Conservation (phyloP, 2,113 vertebrate species). For the Paramisgurnus dabryanus region DNA sequence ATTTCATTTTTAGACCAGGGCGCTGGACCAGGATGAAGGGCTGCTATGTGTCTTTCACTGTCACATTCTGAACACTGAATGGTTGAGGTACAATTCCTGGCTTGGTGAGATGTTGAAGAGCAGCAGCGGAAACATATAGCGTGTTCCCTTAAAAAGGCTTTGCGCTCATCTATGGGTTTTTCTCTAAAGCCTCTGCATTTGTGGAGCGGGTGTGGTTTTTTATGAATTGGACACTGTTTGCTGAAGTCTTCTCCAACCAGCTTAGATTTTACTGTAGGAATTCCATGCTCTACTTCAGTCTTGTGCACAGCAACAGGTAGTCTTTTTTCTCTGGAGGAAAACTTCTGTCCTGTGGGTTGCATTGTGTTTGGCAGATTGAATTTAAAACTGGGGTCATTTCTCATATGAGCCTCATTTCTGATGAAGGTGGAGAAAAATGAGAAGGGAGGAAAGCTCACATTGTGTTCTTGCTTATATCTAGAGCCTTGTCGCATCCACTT, state of each 20-base stretch:
- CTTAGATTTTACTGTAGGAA: not conserved
- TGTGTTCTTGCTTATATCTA: not conserved
- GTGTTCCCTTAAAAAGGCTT: not conserved
- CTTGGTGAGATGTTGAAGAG: not conserved
- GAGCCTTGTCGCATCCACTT: slow-evolving; percentile 21
- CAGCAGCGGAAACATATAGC: not conserved
- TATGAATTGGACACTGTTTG: not conserved
- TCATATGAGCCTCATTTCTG: slow-evolving; percentile 4
- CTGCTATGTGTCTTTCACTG: not conserved
- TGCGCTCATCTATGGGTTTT: not conserved
- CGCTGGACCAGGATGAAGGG: not conserved
- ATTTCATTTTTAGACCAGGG: not conserved
- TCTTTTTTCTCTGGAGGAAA: not conserved
- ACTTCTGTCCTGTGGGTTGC: not conserved
- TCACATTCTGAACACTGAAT: not conserved
- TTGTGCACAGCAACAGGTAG: slow-evolving; percentile 2
- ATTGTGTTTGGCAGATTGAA: not conserved
- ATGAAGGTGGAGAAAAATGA: not conserved
- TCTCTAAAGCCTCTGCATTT: not conserved
- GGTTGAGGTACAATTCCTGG: not conserved
- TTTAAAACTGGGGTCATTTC: slow-evolving; percentile 29
- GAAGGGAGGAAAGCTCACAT: slow-evolving; percentile 24
- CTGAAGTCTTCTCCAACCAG: not conserved
- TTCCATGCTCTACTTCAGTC: not conserved
- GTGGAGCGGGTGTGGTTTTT: not conserved